A percentile compares a stretch with the other conserved stretches of the same genome.
Conservation (phyloP, 2,113 vertebrate genomes). For the Sardina pilchardus region DNA sequence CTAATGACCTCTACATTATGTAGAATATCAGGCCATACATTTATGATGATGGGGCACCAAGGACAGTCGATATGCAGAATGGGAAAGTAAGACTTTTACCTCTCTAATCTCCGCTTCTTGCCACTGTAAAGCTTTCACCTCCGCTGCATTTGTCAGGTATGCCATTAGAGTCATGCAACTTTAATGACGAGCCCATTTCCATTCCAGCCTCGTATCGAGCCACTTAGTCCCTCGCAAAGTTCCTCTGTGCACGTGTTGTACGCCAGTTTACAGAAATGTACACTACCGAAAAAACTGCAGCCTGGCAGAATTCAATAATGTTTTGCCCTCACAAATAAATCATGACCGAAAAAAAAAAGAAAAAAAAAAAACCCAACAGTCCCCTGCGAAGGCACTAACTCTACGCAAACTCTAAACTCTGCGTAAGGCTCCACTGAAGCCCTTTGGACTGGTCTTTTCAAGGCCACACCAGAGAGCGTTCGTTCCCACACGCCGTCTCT, state of each 20-base stretch:
- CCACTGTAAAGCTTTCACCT: slow-evolving; percentile 53
- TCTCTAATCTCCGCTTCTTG: slow-evolving; percentile 36
- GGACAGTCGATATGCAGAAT: slow-evolving; percentile 48
- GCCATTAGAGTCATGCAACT: slow-evolving; percentile 46
- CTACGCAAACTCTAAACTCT: slow-evolving; percentile 19
- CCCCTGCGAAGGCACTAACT: slow-evolving; percentile 59
- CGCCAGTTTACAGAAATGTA: slow-evolving; percentile 6
- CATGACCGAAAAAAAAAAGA: background rate
- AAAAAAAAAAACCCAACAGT: background rate
- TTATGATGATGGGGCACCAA: slow-evolving; percentile 43
- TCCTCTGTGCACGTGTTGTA: slow-evolving; percentile 4
- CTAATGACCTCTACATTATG: slow-evolving; percentile 6
- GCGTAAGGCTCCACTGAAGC: background rate
- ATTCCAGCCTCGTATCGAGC: slow-evolving; percentile 36
- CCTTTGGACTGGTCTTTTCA: background rate
- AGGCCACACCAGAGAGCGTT: background rate
- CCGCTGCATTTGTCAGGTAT: slow-evolving; percentile 37
- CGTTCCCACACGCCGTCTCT: background rate
- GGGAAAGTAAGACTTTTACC: slow-evolving; percentile 32
- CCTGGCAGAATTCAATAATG: background rate
- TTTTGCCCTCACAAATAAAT: background rate
- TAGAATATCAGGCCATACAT: slow-evolving; percentile 48
- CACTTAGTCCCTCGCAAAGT: slow-evolving; percentile 28
- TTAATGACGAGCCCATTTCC: slow-evolving; percentile 49
- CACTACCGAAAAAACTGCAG: background rate